These are phyloP conservation scores for Sardina pilchardus DNA, from an alignment of 2,113 vertebrate species.

Conservation along the genomic window DNA sequence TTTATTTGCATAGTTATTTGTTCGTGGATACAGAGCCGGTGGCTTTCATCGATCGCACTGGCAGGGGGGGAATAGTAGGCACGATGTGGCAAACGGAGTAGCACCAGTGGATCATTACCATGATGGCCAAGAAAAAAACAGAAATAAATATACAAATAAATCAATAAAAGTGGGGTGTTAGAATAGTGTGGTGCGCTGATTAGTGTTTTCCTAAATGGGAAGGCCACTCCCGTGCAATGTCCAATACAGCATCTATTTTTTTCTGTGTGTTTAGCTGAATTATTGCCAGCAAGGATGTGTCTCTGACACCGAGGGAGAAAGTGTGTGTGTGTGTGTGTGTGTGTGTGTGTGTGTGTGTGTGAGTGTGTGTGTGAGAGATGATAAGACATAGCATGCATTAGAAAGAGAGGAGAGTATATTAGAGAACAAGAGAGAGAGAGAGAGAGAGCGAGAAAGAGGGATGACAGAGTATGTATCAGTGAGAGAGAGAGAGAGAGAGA, in stretches of 20 bases:
- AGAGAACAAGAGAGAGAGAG: not conserved
- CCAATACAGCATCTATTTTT: too few relatives aligned
- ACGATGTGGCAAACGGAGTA: slow-evolving; percentile 37
- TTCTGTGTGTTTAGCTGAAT: too few relatives aligned
- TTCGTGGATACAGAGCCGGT: slow-evolving; percentile 70
- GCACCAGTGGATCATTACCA: slow-evolving; percentile 4
- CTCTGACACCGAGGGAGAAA: too few relatives aligned
- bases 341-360: too few relatives aligned
- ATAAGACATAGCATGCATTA: too few relatives aligned
- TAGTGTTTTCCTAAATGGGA: not conserved
- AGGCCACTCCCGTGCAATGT: too few relatives aligned
- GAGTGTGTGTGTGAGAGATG: too few relatives aligned
- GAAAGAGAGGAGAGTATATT: too few relatives aligned
- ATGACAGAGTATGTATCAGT: slow-evolving; percentile 35
- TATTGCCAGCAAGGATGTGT: too few relatives aligned
- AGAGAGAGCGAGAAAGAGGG: slow-evolving; percentile 8
- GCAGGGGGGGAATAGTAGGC: slow-evolving; percentile 40
- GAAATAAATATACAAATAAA: not conserved
- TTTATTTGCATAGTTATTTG: slow-evolving; percentile 78
- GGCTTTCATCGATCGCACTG: slow-evolving; percentile 62
- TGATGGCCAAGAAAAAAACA: not conserved
- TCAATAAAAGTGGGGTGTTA: not conserved
- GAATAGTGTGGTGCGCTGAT: not conserved
- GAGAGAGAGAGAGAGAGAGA: slow-evolving; percentile 48
- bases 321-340: too few relatives aligned